Evolutionary conservation across 1,140 invertebrate genomes (phyloP).

Genomic region (Platorchestia sp.): DNA sequence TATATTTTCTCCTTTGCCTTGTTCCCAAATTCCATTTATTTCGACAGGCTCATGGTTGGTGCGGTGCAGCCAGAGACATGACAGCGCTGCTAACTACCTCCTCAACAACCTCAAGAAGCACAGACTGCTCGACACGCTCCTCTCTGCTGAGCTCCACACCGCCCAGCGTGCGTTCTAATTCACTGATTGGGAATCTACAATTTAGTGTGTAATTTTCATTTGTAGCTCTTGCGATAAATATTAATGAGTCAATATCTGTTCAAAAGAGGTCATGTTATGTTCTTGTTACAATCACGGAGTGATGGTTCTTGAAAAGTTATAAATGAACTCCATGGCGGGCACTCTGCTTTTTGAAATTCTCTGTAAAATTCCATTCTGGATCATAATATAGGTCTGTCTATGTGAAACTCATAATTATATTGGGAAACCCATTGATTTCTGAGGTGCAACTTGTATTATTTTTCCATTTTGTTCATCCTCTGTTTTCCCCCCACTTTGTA

Average conservation of each 20-base stretch:
- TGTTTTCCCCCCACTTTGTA: not conserved
- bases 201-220: not conserved
- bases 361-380: too few relatives aligned
- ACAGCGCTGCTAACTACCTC: not conserved
- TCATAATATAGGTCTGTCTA: too few relatives aligned
- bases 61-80: not conserved
- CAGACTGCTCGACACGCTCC: constrained; percentile 10
- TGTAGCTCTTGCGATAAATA: too few relatives aligned
- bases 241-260: too few relatives aligned
- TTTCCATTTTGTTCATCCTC: not conserved
- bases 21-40: not conserved
- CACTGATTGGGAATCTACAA: not conserved
- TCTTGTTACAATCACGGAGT: too few relatives aligned
- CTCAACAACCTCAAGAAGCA: not conserved
- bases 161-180: not conserved
- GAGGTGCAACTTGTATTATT: too few relatives aligned
- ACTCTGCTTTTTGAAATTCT: too few relatives aligned
- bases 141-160: not conserved
- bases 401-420: too few relatives aligned
- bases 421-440: too few relatives aligned
- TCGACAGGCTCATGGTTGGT: not conserved
- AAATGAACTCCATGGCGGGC: too few relatives aligned
- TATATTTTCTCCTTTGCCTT: not conserved
- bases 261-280: too few relatives aligned
- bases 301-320: too few relatives aligned